These are phyloP conservation scores for Ctenopoma kingsleyae DNA, from an alignment of 2,797 vertebrate species.

Conservation along the genomic window DNA sequence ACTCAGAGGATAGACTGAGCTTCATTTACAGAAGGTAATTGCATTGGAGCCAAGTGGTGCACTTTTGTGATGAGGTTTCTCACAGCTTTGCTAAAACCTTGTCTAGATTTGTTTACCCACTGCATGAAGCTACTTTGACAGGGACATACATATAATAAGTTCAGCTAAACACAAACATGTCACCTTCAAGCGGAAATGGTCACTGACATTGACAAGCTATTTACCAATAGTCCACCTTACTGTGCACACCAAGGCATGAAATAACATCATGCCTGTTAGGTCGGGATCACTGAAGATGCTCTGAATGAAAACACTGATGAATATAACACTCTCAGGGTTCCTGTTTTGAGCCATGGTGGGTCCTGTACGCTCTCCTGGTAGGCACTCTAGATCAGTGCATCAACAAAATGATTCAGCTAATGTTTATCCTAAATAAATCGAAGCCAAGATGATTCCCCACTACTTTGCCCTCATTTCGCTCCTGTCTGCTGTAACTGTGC, in stretches of 20 bases:
- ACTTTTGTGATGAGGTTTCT: slow-evolving; percentile 76
- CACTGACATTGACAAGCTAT: slow-evolving; percentile 61
- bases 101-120: slow-evolving; percentile 70
- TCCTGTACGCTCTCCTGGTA: slow-evolving; percentile 7
- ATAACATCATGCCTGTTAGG: slow-evolving; percentile 48
- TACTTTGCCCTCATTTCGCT: slow-evolving; percentile 31
- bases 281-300: slow-evolving; percentile 30
- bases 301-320: slow-evolving; percentile 35
- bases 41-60: slow-evolving; percentile 80
- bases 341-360: slow-evolving; percentile 20
- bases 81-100: slow-evolving; percentile 68
- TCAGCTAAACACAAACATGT: slow-evolving; percentile 56
- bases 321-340: slow-evolving; percentile 30
- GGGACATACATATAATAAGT: slow-evolving; percentile 56
- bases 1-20: slow-evolving; percentile 71
- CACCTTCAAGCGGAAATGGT: slow-evolving; percentile 49
- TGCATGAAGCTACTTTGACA: slow-evolving; percentile 59
- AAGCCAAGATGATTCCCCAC: slow-evolving; percentile 12
- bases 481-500: slow-evolving; percentile 7
- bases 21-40: slow-evolving; percentile 86
- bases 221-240: slow-evolving; percentile 38
- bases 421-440: slow-evolving; percentile 27
- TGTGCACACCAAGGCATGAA: slow-evolving; percentile 47
- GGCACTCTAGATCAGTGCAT: slow-evolving; percentile 36
- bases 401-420: slow-evolving; percentile 30